Base-by-base conservation (phyloP, 1,140 invertebrate genomes). In the Probaryconus sp. region DNA sequence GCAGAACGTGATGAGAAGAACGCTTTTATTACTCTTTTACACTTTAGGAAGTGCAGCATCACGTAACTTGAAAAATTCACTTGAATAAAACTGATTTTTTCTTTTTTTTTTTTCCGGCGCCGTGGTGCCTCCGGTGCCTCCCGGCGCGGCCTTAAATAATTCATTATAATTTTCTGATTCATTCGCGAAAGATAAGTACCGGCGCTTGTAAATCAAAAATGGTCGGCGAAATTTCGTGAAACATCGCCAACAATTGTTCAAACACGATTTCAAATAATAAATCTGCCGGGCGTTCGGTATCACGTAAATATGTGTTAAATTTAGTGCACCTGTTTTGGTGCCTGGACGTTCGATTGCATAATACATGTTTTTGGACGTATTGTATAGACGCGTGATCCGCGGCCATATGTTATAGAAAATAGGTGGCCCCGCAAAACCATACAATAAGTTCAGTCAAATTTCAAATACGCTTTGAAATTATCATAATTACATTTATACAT, bases 241-340 rank as follows among this genome's bases (percentile, higher is more conserved):
- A 14, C 31, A 38, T 24, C 33, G 30, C 58, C 48, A 42, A 58
- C 58, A 42, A 71, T 71, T 64, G 51, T 64, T 71, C 58, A 58
- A 64, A 58, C 43, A 31, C 42, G 58, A 16, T 55, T n/a, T 64
- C 50, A 64, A 71, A 71, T 63, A 56, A 71, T 71, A 64, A 71
- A 71, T 71, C 68, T 63, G 10, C 14, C 51, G 68, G 43, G 63
- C 63, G 28, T 17, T 47, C 40, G 30, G 20, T 61, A 69, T 61
- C 65, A 61, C 45, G 65, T 58, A 69, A 69, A 69, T 69, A 69
- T 61, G 65, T 69, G 65, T 69, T 61, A 53, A 69, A 70, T 70
- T 70, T 63, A 70, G 67, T 70, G 63, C 48, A 56, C 53, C 56
- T 70, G 38, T 69, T 69, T 69, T 69, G 67, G 63, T 48, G 50